These are phyloP conservation scores for Pelobates fuscus DNA, from an alignment of 2,113 vertebrate genomes.

Conservation along the genomic window DNA sequence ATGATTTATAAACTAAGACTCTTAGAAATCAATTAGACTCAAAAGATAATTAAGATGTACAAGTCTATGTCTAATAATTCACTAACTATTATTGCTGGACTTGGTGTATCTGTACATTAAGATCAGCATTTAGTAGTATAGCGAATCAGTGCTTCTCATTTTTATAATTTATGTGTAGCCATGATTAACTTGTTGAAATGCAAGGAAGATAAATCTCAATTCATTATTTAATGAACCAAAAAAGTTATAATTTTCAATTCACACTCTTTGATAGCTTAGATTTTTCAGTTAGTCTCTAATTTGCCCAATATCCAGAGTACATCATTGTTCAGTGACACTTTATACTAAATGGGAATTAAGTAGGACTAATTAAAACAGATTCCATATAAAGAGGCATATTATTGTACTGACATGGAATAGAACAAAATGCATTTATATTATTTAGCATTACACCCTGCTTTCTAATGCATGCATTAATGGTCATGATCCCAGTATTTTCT, in stretches of 20 bases:
- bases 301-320: slow-evolving; percentile 29
- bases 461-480: too few relatives aligned
- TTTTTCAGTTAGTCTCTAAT: slow-evolving; percentile 42
- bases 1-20: slow-evolving; percentile 53
- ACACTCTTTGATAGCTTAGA: slow-evolving; percentile 35
- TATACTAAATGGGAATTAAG: slow-evolving; percentile 47
- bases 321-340: slow-evolving; percentile 38
- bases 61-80: slow-evolving; percentile 51
- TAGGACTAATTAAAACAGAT: slow-evolving; percentile 45
- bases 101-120: slow-evolving; percentile 52
- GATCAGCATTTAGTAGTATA: slow-evolving; percentile 40
- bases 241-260: slow-evolving; percentile 50
- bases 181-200: slow-evolving; percentile 60
- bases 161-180: slow-evolving; percentile 50
- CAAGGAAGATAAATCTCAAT: slow-evolving; percentile 56
- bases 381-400: slow-evolving; percentile 38
- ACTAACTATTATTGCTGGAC: slow-evolving; percentile 50
- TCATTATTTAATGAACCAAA: slow-evolving; percentile 54
- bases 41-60: slow-evolving; percentile 58
- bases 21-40: slow-evolving; percentile 57
- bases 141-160: slow-evolving; percentile 48
- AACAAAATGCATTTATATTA: slow-evolving; percentile 18
- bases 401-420: slow-evolving; percentile 9
- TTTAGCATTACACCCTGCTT: neutral
- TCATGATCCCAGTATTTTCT: too few relatives aligned